Conservation (phyloP, 2,888 invertebrate species). For the Eilema griseolum region DNA sequence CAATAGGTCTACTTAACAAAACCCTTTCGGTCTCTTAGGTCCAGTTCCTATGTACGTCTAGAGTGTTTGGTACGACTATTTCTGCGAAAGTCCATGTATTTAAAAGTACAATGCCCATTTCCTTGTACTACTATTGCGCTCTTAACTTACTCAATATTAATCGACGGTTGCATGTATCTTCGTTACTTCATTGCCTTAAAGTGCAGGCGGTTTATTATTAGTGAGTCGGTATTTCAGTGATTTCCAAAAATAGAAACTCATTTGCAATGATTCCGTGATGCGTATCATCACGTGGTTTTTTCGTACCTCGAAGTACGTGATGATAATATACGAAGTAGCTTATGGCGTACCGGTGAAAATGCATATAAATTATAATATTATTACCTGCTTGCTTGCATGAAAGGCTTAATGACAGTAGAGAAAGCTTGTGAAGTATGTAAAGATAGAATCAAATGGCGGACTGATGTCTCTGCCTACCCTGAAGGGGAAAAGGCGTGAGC, state of each 20-base stretch:
- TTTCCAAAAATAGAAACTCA: conserved; percentile 41
- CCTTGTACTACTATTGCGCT: no score
- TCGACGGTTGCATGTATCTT: background rate
- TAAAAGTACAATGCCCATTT: no score
- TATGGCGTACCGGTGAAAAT: conserved; percentile 44
- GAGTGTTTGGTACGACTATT: no score
- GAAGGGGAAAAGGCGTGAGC: no score
- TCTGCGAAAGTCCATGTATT: no score
- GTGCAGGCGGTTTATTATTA: conserved; percentile 17
- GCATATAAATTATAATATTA: conserved; percentile 36
- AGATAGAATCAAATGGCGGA: no score
- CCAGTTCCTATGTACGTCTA: no score
- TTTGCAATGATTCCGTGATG: conserved; percentile 48
- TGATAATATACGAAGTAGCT: conserved; percentile 43
- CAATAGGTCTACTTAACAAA: no score
- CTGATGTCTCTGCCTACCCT: no score
- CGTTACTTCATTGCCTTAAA: conserved; percentile 1
- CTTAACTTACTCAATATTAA: background rate
- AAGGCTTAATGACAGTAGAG: no score
- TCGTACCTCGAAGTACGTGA: conserved; percentile 52
- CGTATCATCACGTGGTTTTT: conserved; percentile 48
- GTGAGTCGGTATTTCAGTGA: conserved; percentile 27
- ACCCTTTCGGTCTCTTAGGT: no score
- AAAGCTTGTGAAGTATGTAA: no score
- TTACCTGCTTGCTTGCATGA: background rate